Base-by-base conservation (phyloP, 2,797 vertebrate genomes). In the Propithecus deckenii region DNA sequence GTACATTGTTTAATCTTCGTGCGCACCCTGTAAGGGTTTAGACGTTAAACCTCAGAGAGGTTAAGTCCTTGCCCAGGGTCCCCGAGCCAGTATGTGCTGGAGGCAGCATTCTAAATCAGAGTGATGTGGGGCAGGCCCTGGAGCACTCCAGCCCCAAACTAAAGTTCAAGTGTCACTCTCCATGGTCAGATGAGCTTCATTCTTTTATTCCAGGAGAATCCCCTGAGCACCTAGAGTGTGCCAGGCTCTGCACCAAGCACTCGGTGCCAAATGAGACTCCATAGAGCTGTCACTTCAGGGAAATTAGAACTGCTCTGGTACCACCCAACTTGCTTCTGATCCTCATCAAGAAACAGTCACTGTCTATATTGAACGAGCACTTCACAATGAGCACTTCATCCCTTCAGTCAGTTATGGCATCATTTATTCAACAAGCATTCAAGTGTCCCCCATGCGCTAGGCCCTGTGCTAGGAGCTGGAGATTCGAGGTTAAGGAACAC, bases 121-220 rank as follows among this genome's bases (percentile, higher is more conserved):
- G 52, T 85, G 69, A 72, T 12, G 7, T 76, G 12, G 46, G 7
- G n/a, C 83, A 52, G 35, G 38, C 80, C 78, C 50, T 78, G 23
- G 46, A 85, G 9, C 13, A 87, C 67, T 67, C 25, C 38, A 59
- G 35, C 25, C 46, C 35, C 57, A 81, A 94, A 96, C 4, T 87
- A 20, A 96, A 96, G 59, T 69, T 80, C 86, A 94, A 59, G 6
- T n/a, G 38, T 76, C 92, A 52, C 10, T 89, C 50, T 93, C 14
- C 52, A 92, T 61, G 38, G 50, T 88, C 85, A 80, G 28, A 79
- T 15, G 22, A 11, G 52, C 25, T 91, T 83, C 13, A 28, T 91
- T 89, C 69, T 94, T 78, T 84, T 32, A 74, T 83, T 81, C 61
- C 11, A 5, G 83, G 84, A 91, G 17, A 46, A 69, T 46, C 43